Percentiles rank a stretch among this genome's conserved stretches.
Evolutionary conservation across 2,888 invertebrate species (phyloP).

Genomic region (Nipponacmea schrenckii): DNA sequence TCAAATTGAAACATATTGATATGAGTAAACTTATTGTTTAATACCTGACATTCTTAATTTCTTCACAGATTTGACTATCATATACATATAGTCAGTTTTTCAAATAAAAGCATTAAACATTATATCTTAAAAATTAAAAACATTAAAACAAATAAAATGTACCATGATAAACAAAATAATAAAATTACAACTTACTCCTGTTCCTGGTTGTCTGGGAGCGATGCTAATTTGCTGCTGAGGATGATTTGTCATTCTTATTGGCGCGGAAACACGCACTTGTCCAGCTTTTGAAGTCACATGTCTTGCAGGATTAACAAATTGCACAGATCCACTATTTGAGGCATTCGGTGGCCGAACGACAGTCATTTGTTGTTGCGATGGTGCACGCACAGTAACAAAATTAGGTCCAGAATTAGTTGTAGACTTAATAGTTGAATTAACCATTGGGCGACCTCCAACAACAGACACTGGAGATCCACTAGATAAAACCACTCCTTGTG

Average conservation of each 20-base stretch:
- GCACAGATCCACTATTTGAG: constrained; percentile 36
- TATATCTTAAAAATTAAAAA: too few species aligned
- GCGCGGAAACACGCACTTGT: constrained; percentile 27
- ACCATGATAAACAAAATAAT: too few species aligned
- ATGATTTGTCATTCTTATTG: constrained; percentile 35
- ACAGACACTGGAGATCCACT: constrained; percentile 13
- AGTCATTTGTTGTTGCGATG: constrained; percentile 43
- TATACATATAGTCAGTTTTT: too few species aligned
- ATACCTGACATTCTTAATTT: too few species aligned
- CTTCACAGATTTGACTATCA: too few species aligned
- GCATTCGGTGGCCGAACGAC: constrained; percentile 51
- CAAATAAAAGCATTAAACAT: too few species aligned
- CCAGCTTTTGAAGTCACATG: constrained; percentile 23
- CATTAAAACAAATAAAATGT: too few species aligned
- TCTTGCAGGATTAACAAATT: constrained; percentile 12
- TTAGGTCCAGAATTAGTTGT: constrained; percentile 37
- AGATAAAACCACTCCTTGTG: constrained; percentile 14
- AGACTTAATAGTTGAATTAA: neutral
- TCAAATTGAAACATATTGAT: too few species aligned
- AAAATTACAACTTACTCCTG: constrained; percentile 34
- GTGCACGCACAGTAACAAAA: constrained; percentile 56
- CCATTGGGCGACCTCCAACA: constrained; percentile 9
- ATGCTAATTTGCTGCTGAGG: constrained; percentile 54
- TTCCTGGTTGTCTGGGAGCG: constrained; percentile 56
- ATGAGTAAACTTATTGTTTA: too few species aligned